A percentile compares a stretch with the other conserved stretches of the same genome.
These are phyloP conservation scores for Bufotes viridis DNA, from an alignment of 2,797 vertebrate species.

Conservation along the genomic window DNA sequence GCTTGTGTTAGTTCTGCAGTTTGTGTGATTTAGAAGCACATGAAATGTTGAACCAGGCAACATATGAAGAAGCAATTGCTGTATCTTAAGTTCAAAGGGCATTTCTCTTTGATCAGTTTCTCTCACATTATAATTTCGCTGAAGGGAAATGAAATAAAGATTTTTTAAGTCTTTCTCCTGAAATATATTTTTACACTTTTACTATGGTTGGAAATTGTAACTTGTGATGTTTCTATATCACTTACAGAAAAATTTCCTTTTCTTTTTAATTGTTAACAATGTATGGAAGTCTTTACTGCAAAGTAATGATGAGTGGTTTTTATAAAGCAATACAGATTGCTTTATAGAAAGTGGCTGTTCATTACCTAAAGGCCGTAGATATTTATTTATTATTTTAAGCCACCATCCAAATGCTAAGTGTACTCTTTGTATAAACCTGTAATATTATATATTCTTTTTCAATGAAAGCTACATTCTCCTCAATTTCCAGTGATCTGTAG, in stretches of 20 bases:
- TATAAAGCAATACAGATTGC: not conserved
- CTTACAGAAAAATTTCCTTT: not conserved
- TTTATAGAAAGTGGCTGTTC: not conserved
- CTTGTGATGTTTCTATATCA: conserved; percentile 6
- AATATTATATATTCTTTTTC: not conserved
- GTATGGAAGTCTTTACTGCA: not conserved
- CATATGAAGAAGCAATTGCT: conserved; percentile 39
- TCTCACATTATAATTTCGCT: conserved; percentile 44
- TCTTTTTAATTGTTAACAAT: conserved; percentile 12
- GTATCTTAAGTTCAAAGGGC: conserved; percentile 50
- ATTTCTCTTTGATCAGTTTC: conserved; percentile 47
- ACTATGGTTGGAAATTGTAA: conserved; percentile 9
- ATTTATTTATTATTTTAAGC: too few relatives aligned
- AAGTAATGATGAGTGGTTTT: too few relatives aligned
- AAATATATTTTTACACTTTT: conserved; percentile 29
- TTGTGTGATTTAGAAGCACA: conserved; percentile 46
- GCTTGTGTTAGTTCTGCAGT: conserved; percentile 39
- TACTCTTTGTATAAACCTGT: too few relatives aligned
- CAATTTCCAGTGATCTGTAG: too few relatives aligned
- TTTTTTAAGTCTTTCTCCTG: conserved; percentile 33
- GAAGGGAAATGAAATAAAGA: conserved; percentile 37
- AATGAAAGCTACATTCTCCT: not conserved
- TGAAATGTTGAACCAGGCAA: conserved; percentile 30
- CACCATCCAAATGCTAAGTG: too few relatives aligned
- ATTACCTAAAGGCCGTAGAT: not conserved